phyloP scores from a whole-genome alignment of 2,797 vertebrate genomes.

The Rachycentron canadum region DNA sequence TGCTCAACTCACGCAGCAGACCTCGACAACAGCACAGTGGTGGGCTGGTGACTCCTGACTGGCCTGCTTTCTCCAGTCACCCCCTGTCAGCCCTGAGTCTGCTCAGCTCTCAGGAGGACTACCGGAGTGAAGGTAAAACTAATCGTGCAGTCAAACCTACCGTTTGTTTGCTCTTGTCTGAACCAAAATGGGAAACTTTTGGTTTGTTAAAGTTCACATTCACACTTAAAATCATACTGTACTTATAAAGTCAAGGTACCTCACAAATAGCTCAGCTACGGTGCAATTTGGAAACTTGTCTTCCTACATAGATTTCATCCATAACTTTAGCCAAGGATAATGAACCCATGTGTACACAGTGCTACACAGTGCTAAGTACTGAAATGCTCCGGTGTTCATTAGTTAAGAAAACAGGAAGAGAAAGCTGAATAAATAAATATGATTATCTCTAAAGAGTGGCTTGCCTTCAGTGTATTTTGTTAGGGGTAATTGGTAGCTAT shows the following conservation, averaged over 20 bases:
- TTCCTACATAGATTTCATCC: neutral
- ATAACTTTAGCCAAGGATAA: constrained; percentile 25
- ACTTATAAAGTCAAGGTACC: neutral
- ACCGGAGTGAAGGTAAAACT: constrained; percentile 90
- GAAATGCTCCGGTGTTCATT: constrained; percentile 10
- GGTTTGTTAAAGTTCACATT: constrained; percentile 22
- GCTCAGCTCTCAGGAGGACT: constrained; percentile 89
- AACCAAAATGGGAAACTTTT: constrained; percentile 32
- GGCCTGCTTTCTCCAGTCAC: constrained; percentile 86
- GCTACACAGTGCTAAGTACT: neutral
- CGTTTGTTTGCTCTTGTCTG: constrained; percentile 54
- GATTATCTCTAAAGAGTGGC: constrained; percentile 12
- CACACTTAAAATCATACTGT: constrained; percentile 1
- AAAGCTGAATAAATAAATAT: constrained; percentile 1
- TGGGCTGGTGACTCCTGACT: constrained; percentile 82
- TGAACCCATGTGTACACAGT: constrained; percentile 3
- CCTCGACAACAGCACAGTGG: constrained; percentile 82
- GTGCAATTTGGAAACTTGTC: neutral
- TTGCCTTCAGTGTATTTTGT: constrained; percentile 8
- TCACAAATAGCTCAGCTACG: constrained; percentile 20
- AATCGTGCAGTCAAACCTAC: constrained; percentile 43
- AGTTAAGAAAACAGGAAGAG: constrained; percentile 1
- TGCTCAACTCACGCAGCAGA: constrained; percentile 86
- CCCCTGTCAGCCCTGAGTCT: constrained; percentile 86
- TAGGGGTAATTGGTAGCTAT: neutral